Evolutionary conservation across 2,888 invertebrate species (phyloP), one percentile per base, ranked within the genome.

Genomic region (Artemia sinica): DNA sequence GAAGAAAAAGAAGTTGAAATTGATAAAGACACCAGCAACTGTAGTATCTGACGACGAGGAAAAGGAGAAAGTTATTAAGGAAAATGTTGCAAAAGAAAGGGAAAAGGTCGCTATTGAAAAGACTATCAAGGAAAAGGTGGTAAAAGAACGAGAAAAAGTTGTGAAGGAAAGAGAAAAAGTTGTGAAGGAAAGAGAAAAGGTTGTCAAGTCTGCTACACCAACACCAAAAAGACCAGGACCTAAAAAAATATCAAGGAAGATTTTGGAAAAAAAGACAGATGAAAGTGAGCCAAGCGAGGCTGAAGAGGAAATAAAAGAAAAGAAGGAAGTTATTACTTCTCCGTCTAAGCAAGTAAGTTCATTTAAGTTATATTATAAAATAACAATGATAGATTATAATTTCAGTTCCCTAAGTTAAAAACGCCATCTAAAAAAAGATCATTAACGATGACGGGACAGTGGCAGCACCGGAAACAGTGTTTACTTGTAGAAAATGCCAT

Each of bases 41-140:
- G 49, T 63, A n/a, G 58, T 58, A n/a, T 48, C 67, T 14, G 69
- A 69, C 9, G 69, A 50, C 13, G 69, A 69, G 28, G 58, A 69
- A 51, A 69, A 14, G 13, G 68, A 58, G 6, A 65, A 68, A 13
- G 65, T 65, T 8, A 51, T 52, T n/a, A 66, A 69, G 11, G 69
- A 51, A 14, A 50, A 69, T 41, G 49, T 48, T 49, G 50, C 49
- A 9, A 28, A 41, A 18, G 67, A 67, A 11, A 51, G 28, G 13
- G 49, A n/a, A 9, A 49, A 65, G 14, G n/a, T 50, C 14, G 6
- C 6, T 41, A 41, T 41, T 41, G 41, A 41, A 41, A 41, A 41
- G 41, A 6, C 41, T 41, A 52, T 48, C 10, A n/a, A 49, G 50
- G n/a, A n/a, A 10, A 18, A 13, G 41, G 41, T 41, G 41, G 41